These are phyloP conservation scores for Laothoe populi DNA, from an alignment of 2,888 invertebrate species.

Conservation along the genomic window DNA sequence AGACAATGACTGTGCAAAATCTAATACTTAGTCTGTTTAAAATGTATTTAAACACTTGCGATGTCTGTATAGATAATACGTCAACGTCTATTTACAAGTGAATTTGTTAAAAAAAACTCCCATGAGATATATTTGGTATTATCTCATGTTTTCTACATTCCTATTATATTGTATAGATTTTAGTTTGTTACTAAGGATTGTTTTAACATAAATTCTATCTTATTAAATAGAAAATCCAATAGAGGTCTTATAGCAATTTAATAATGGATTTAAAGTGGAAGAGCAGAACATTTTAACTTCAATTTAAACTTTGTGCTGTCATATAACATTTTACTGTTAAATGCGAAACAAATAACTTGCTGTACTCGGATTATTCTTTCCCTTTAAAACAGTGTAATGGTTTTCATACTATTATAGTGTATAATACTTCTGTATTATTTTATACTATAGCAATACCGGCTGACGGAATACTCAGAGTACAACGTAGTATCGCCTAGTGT, in stretches of 20 bases:
- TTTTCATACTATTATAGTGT: not conserved
- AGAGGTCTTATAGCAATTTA: not conserved
- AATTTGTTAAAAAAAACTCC: not conserved
- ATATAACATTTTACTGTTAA: too few relatives aligned
- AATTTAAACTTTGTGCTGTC: not conserved
- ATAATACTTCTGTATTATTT: slow-evolving; percentile 30
- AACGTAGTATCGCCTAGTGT: slow-evolving; percentile 51
- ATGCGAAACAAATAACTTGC: not conserved
- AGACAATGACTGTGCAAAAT: too few relatives aligned
- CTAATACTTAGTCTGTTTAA: too few relatives aligned
- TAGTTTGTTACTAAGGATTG: not conserved
- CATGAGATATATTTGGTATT: not conserved
- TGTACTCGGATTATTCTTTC: not conserved
- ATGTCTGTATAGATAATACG: too few relatives aligned
- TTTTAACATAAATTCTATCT: not conserved
- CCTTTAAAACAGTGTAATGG: not conserved
- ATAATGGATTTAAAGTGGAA: not conserved
- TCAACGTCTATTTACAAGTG: not conserved
- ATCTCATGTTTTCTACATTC: slow-evolving; percentile 18
- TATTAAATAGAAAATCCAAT: not conserved
- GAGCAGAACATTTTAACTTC: not conserved
- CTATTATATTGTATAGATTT: not conserved
- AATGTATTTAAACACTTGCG: too few relatives aligned
- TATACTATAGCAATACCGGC: slow-evolving; percentile 53
- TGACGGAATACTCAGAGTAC: slow-evolving; percentile 62